Evolutionary conservation across 2,888 invertebrate species (phyloP).

Genomic region (Oligia strigilis): DNA sequence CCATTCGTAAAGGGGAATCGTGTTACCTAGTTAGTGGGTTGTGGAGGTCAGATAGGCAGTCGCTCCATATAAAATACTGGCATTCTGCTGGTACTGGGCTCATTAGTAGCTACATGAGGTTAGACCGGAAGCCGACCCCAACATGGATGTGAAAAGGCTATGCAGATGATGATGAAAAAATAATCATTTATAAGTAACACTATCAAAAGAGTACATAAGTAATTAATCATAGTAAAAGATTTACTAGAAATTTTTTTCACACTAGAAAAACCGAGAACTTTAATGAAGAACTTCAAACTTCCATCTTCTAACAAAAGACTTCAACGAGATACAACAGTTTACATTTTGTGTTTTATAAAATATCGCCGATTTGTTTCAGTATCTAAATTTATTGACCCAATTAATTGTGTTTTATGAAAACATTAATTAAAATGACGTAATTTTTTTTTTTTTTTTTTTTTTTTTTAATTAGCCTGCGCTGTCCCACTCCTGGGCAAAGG

Average conservation of each 20-base stretch:
- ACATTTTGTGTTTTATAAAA: neutral
- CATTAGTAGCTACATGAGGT: neutral
- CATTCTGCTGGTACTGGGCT: neutral
- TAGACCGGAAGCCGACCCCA: neutral
- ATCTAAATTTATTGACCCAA: neutral
- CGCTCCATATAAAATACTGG: neutral
- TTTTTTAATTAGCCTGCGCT: too few species aligned
- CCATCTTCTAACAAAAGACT: constrained; percentile 53
- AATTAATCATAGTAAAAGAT: neutral
- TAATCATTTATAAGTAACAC: neutral
- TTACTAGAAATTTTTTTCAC: neutral
- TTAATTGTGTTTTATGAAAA: neutral
- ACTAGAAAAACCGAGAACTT: neutral
- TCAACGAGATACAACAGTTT: constrained; percentile 50
- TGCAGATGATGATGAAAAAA: neutral
- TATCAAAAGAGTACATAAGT: neutral
- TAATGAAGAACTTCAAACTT: neutral
- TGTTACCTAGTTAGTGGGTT: neutral
- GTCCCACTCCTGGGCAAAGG: too few species aligned
- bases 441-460: too few species aligned
- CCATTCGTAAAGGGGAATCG: neutral
- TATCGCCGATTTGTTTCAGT: neutral
- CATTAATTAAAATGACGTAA: neutral
- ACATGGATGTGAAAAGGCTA: neutral
- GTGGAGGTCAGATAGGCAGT: neutral